Percentiles rank a stretch among this genome's conserved stretches.
phyloP scores from a whole-genome alignment of 1,140 invertebrate species.

The Drosophila nannoptera region DNA sequence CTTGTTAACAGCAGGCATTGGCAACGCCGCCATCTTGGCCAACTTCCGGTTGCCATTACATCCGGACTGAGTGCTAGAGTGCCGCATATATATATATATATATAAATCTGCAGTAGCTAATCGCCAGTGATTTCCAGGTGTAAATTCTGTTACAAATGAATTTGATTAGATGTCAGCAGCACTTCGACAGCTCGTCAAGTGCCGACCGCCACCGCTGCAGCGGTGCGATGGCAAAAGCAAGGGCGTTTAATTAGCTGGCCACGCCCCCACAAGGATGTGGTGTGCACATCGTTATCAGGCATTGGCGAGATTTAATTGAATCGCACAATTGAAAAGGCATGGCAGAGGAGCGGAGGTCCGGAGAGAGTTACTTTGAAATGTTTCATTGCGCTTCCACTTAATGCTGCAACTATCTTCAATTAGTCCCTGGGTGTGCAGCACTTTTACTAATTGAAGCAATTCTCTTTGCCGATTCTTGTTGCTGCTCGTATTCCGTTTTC shows the following conservation, averaged over 20 bases:
- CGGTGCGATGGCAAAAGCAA: too few species aligned
- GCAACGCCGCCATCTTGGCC: constrained; percentile 43
- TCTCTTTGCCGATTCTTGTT: constrained; percentile 21
- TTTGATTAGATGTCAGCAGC: constrained; percentile 57
- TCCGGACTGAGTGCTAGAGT: constrained; percentile 42
- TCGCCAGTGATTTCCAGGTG: constrained; percentile 57
- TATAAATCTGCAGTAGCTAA: constrained; percentile 32
- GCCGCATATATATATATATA: neutral
- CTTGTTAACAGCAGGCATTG: constrained; percentile 59
- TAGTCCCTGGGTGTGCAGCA: constrained; percentile 38
- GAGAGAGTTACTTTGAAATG: constrained; percentile 36
- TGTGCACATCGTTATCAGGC: constrained; percentile 63
- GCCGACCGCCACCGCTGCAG: constrained; percentile 27
- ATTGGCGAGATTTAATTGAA: constrained; percentile 65
- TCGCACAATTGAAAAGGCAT: constrained; percentile 40
- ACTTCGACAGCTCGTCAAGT: constrained; percentile 9
- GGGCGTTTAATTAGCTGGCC: constrained; percentile 9
- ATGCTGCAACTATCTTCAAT: constrained; percentile 39
- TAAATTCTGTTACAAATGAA: constrained; percentile 57
- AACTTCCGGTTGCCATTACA: constrained; percentile 70
- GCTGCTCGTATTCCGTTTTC: constrained; percentile 10
- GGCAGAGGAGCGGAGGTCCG: constrained; percentile 34
- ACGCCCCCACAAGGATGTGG: constrained; percentile 14
- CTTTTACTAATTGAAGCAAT: constrained; percentile 67
- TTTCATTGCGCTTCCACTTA: constrained; percentile 37